Conservation (phyloP, 2,797 vertebrate genomes). For the Acomys russatus region DNA sequence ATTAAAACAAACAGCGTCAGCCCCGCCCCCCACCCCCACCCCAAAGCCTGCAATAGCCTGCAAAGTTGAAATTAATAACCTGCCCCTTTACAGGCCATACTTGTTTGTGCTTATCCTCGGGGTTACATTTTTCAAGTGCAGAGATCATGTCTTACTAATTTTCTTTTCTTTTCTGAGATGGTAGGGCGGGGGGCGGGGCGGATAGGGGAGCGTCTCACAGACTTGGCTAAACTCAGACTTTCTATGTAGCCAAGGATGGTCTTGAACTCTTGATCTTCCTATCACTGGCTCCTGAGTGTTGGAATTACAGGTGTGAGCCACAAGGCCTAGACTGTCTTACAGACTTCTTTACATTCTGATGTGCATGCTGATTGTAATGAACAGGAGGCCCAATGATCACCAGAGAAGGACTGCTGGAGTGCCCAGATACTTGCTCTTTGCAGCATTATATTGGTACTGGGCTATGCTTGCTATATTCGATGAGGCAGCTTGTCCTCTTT, state of each 20-base stretch:
- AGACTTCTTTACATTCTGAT: not conserved
- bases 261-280: not conserved
- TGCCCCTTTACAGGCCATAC: not conserved
- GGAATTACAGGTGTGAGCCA: not conserved
- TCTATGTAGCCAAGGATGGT: no score
- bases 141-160: not conserved
- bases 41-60: not conserved
- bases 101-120: not conserved
- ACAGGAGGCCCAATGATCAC: not conserved
- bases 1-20: not conserved
- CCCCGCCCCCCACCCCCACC: rapidly evolving
- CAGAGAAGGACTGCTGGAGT: no score
- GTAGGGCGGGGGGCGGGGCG: no score
- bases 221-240: not conserved
- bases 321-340: not conserved
- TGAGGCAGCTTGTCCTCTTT: not conserved
- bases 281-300: not conserved
- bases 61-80: not conserved
- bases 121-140: not conserved
- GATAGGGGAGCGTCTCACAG: not conserved
- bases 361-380: not conserved
- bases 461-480: not conserved
- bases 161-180: not conserved
- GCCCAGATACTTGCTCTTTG: not conserved
- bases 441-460: not conserved